Conservation (phyloP, 2,888 invertebrate genomes). For the Margaritifera margaritifera region DNA sequence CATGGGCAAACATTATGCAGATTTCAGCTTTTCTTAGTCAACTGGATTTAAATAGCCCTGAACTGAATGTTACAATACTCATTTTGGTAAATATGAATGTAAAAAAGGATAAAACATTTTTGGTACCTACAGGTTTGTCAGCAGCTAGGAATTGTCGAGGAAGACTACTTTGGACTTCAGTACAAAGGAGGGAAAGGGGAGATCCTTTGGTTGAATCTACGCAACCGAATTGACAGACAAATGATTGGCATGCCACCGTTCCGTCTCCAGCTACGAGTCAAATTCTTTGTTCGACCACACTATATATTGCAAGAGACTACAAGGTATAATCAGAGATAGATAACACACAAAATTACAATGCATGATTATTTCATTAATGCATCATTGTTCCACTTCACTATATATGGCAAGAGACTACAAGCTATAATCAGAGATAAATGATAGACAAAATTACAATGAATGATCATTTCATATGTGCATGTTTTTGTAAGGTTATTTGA, state of each 20-base stretch:
- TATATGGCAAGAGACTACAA: conserved; percentile 87
- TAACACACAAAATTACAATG: background rate
- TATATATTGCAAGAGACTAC: conserved; percentile 88
- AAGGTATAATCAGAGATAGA: conserved; percentile 75
- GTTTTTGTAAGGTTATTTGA: no score
- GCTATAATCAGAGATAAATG: conserved; percentile 73
- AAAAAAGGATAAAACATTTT: background rate
- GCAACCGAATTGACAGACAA: conserved; percentile 84
- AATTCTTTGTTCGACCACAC: conserved; percentile 94
- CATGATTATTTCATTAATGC: background rate
- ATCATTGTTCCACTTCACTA: conserved; percentile 93
- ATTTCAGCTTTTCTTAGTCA: no score
- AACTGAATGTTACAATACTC: no score
- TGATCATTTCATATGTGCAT: background rate
- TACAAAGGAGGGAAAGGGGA: conserved; percentile 81
- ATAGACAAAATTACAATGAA: background rate
- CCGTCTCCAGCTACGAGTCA: conserved; percentile 84
- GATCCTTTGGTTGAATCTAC: conserved; percentile 88
- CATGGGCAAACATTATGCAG: no score
- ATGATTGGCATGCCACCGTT: conserved; percentile 80
- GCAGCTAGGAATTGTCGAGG: conserved; percentile 82
- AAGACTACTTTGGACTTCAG: conserved; percentile 90
- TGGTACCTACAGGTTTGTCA: conserved; percentile 82
- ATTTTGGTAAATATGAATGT: no score
- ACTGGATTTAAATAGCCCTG: no score